Evolutionary conservation across 2,888 invertebrate species (phyloP), one percentile per base, ranked within the genome.

Genomic region (Tinea trinotella): DNA sequence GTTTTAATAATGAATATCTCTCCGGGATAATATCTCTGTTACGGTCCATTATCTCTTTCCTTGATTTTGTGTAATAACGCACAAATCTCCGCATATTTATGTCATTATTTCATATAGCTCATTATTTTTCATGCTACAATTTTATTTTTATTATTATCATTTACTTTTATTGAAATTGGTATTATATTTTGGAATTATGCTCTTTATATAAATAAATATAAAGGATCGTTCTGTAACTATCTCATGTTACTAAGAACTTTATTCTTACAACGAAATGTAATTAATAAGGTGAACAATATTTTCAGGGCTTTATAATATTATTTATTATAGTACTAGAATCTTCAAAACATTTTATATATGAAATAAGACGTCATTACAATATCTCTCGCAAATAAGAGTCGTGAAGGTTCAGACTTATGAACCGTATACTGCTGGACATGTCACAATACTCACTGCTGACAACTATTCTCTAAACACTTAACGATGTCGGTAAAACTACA

Each of bases 41-140:
- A 40, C 40, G 40, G 40, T 40, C 40, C 40, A 40, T 40, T 40
- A 40, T 40, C 40, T 40, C 40, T 15, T 40, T 40, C 40, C 40
- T 40, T 40, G 40, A 40, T 40, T 40, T 40, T 15, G 15, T 40
- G 40, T 40, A 40, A 40, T 40, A 40, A 40, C 40, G 40, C 40
- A 40, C 40, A 40, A 40, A 40, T 40, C 40, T 40, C 13, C 15
- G 40, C 40, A 40, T 40, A 40, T 40, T 40, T 15, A n/a, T 40
- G 12, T 15, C 12, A 5, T 40, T 40, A 40, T 40, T 40, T 40
- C 40, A 40, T 40, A 40, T 40, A 15, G 1, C 40, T 1, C 13
- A 40, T 40, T 40, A 15, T 15, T 40, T 40, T 40, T 15, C 7
- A 30, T 30, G 30, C n/a, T 10, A n/a, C 30, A 30, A 30, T 30